Percentiles rank a stretch among this genome's conserved stretches.
These are phyloP conservation scores for Magallana ariakensis DNA, from an alignment of 1,140 invertebrate genomes.

Conservation along the genomic window DNA sequence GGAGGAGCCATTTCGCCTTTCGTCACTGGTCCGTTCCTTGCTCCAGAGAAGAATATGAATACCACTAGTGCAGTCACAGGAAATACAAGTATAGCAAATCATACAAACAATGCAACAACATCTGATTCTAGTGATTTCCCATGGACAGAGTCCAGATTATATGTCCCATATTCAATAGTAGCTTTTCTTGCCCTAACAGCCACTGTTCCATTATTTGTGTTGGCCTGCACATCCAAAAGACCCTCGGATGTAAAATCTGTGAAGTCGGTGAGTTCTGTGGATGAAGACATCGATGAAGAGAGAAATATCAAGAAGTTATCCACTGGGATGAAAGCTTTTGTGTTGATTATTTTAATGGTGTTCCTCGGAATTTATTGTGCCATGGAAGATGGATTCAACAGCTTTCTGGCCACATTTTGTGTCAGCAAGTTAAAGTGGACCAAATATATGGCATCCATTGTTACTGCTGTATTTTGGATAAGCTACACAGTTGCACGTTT, in stretches of 20 bases:
- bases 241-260: neutral
- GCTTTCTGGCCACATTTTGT: constrained; percentile 60
- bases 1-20: constrained; percentile 67
- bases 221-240: constrained; percentile 12
- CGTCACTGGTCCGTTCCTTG: constrained; percentile 64
- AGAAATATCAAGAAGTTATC: constrained; percentile 17
- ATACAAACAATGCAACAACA: neutral
- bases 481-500: constrained; percentile 56
- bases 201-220: neutral
- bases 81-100: neutral
- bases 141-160: neutral
- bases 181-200: neutral
- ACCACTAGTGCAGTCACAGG: neutral
- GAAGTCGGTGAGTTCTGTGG: neutral
- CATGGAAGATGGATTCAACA: constrained; percentile 61
- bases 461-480: constrained; percentile 61
- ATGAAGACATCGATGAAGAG: constrained; percentile 18
- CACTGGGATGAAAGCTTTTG: neutral
- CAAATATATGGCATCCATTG: constrained; percentile 52
- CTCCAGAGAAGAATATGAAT: constrained; percentile 14
- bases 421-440: constrained; percentile 61
- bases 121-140: neutral
- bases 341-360: constrained; percentile 44
- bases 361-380: constrained; percentile 57
- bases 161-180: constrained; percentile 12